Conservation (phyloP, 2,797 vertebrate genomes). For the Apogon talboti region DNA sequence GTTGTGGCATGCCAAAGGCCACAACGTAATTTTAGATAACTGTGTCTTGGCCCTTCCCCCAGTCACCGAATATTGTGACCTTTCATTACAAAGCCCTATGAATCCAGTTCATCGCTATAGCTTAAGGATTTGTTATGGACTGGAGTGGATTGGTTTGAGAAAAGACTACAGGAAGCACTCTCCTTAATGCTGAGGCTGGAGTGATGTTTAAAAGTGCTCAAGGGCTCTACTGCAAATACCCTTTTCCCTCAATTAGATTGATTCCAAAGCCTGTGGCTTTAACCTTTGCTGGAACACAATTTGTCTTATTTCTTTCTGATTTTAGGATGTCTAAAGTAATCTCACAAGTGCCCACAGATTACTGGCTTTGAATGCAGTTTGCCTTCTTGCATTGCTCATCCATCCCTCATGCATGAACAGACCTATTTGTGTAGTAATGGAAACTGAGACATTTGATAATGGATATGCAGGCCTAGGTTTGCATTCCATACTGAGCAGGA, state of each 20-base stretch:
- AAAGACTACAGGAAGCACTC: conserved; percentile 60
- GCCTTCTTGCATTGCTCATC: conserved; percentile 8
- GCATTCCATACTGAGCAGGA: neutral
- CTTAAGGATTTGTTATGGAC: conserved; percentile 68
- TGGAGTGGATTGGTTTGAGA: conserved; percentile 69
- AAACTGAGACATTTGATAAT: conserved; percentile 32
- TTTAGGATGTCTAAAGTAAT: conserved; percentile 56
- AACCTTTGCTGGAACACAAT: conserved; percentile 67
- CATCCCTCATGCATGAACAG: conserved; percentile 1
- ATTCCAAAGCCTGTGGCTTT: conserved; percentile 72
- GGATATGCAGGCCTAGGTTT: neutral
- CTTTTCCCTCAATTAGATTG: conserved; percentile 79
- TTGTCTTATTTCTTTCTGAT: conserved; percentile 64
- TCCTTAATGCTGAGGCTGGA: conserved; percentile 74
- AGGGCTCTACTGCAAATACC: conserved; percentile 70
- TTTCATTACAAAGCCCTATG: conserved; percentile 73
- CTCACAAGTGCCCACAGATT: conserved; percentile 32
- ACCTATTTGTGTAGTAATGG: conserved; percentile 25
- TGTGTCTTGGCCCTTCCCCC: conserved; percentile 50
- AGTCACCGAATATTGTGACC: conserved; percentile 75
- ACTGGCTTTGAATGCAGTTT: conserved; percentile 16
- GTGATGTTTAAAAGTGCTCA: conserved; percentile 68
- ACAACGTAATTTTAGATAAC: conserved; percentile 76
- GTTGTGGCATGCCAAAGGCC: conserved; percentile 66
- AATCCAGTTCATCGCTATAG: conserved; percentile 75